Base-by-base conservation (phyloP, 2,888 invertebrate species). In the Nebria brevicollis region DNA sequence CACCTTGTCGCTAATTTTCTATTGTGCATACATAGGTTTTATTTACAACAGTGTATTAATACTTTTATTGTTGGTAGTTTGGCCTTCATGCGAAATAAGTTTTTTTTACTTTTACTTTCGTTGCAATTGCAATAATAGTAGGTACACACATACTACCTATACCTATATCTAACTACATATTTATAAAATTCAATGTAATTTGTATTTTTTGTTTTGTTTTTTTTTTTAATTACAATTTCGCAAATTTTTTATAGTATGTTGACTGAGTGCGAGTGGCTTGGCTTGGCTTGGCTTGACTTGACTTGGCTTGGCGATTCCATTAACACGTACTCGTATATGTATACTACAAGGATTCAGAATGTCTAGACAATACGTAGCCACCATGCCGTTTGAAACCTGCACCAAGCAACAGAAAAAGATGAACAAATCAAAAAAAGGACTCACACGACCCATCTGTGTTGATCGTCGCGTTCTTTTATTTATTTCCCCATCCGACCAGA, bases 301-400 rank as follows among this genome's bases (percentile, higher is more conserved):
- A 0, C 34, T 20, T 4, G 34, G 34, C 34, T 34, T 34, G 79
- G 79, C 79, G 74, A 74, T 79, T 74, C 79, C 79, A 79, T 79
- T 79, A 79, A 75, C 79, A 79, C 79, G 79, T 79, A 54, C 43
- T 8, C 43, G 10, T 10, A 43, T 43, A 43, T 43, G 43, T 43
- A 79, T 20, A 20, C 20, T 1, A 20, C 79, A 79, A 79, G 79
- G 79, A 79, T 79, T 79, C 79, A 54, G 65, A 10, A 34, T 73
- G 79, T 79, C 79, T 79, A 79, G 79, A 79, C 79, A 79, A 79
- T 79, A 79, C 79, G 79, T 79, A 79, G 74, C 70, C 25, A 20
- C 2, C 11, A 20, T 70, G 70, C 25, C 70, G 26, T 34, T 54
- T 54, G 54, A 54, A 54, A 54, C 54, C 7, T 34, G 34, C 34